Evolutionary conservation across 2,888 invertebrate genomes (phyloP).

Genomic region (Ceramica pisi): DNA sequence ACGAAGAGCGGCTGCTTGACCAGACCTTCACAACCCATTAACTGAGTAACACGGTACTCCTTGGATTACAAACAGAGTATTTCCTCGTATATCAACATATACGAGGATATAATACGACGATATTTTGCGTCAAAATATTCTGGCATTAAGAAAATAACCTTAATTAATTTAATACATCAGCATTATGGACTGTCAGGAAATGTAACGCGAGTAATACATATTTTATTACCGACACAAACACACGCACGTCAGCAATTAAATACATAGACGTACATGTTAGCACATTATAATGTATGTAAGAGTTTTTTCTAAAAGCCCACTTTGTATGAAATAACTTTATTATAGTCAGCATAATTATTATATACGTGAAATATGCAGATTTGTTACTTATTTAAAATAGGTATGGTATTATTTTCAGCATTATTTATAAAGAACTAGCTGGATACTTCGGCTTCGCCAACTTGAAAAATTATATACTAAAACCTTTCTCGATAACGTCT

Average conservation of each 20-base stretch:
- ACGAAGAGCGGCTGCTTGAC: too few species aligned
- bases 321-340: slow-evolving; percentile 4
- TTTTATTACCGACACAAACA: slow-evolving; percentile 7
- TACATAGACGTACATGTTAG: slow-evolving; percentile 1
- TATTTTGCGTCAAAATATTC: not conserved
- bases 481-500: too few species aligned
- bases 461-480: too few species aligned
- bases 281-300: slow-evolving; percentile 17
- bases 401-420: too few species aligned
- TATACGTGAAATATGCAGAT: not conserved
- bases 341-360: not conserved
- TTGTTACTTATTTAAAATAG: not conserved
- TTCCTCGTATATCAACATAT: too few species aligned
- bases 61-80: too few species aligned
- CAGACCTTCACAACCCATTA: too few species aligned
- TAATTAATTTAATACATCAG: not conserved
- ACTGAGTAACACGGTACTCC: too few species aligned
- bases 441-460: too few species aligned
- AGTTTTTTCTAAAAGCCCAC: not conserved
- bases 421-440: too few species aligned
- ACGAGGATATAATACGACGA: too few species aligned
- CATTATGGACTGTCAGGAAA: slow-evolving; percentile 28
- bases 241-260: slow-evolving; percentile 37
- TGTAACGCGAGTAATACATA: slow-evolving; percentile 16
- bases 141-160: not conserved